A percentile compares a stretch with the other conserved stretches of the same genome.
Conservation (phyloP, 2,888 invertebrate genomes). For the Anthoptus insignis region DNA sequence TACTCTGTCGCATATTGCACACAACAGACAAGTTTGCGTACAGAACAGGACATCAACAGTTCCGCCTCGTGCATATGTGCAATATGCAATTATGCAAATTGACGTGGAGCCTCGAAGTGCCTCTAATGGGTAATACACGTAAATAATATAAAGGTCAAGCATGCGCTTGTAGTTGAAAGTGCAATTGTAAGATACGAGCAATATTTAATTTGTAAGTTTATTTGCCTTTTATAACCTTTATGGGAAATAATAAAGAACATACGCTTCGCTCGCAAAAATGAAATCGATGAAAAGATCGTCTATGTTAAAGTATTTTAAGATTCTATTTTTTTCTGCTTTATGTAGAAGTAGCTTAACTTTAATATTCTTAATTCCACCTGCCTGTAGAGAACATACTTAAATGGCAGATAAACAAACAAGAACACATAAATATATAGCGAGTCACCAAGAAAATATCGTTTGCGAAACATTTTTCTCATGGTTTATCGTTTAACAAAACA, state of each 20-base stretch:
- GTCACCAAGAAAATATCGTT: background rate
- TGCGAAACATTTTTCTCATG: background rate
- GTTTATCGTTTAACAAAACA: background rate
- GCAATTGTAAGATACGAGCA: conserved; percentile 30
- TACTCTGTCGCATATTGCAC: conserved; percentile 5
- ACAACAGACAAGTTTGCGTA: conserved; percentile 30
- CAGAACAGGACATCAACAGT: conserved; percentile 42
- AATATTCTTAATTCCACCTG: no score
- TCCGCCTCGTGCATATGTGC: conserved; percentile 45
- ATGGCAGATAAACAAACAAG: no score
- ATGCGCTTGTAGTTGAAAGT: conserved; percentile 32
- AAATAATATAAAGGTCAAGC: conserved; percentile 49
- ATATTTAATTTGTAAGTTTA: conserved; percentile 11
- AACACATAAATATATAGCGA: background rate
- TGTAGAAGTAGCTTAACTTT: no score
- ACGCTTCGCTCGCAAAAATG: no score
- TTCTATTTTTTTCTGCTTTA: no score
- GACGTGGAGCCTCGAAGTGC: conserved; percentile 42
- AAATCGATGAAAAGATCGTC: no score
- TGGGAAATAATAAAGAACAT: no score
- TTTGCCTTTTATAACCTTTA: no score
- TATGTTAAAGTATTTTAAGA: no score
- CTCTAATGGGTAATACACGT: conserved; percentile 50
- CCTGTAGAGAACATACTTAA: no score
- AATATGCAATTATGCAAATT: conserved; percentile 54